Evolutionary conservation across 92 coral and sea anemone species (phyloP).

Genomic region (Palythoa grandis): DNA sequence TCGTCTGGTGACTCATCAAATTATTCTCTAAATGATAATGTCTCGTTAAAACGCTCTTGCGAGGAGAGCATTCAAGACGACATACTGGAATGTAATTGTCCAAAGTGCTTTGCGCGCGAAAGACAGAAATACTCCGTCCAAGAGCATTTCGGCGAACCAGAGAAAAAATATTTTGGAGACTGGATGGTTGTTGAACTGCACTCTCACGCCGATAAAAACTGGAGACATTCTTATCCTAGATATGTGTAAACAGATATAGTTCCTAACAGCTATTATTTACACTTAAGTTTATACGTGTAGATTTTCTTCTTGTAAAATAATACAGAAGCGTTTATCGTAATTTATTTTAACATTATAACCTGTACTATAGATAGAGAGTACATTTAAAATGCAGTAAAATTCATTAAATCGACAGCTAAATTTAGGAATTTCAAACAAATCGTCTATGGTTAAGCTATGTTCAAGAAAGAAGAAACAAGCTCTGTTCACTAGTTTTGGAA

Average conservation of each 20-base stretch:
- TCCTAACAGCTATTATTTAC: background rate
- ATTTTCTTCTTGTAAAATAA: conserved; percentile 10
- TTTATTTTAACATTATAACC: background rate
- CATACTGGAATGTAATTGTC: conserved; percentile 68
- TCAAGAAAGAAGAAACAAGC: too few relatives aligned
- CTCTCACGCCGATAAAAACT: background rate
- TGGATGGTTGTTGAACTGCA: conserved; percentile 66
- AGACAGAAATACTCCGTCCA: conserved; percentile 53
- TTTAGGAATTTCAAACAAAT: too few relatives aligned
- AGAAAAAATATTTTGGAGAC: conserved; percentile 86
- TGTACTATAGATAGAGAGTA: too few relatives aligned
- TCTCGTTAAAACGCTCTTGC: conserved; percentile 38
- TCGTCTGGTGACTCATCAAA: conserved; percentile 57
- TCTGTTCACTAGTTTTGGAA: too few relatives aligned
- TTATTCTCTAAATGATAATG: conserved; percentile 5
- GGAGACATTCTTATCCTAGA: conserved; percentile 42
- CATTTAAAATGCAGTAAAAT: too few relatives aligned
- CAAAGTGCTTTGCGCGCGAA: conserved; percentile 63
- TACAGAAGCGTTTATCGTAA: background rate
- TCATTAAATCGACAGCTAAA: too few relatives aligned
- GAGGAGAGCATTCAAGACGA: conserved; percentile 51
- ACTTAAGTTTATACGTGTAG: conserved; percentile 10
- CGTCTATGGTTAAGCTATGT: too few relatives aligned
- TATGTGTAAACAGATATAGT: conserved; percentile 37
- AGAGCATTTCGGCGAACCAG: conserved; percentile 77